Evolutionary conservation across 2,113 vertebrate species (phyloP), one percentile per base, ranked within the genome.

Genomic region (Lucifuga dentata): DNA sequence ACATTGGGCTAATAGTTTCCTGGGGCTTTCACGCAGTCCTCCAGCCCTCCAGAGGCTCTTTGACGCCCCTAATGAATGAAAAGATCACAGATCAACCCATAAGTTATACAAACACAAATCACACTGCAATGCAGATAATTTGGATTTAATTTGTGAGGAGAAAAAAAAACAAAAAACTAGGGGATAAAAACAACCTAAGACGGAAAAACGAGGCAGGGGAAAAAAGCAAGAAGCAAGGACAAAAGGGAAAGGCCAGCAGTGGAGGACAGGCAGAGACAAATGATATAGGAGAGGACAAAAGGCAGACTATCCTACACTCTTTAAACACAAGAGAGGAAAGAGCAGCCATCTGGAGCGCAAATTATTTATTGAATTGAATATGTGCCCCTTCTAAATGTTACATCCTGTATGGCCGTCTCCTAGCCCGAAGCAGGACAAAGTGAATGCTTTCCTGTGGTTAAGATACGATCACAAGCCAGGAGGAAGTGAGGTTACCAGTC

Each of bases 321-420:
- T 59, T 58, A 63, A 69, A 74, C 44, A 51, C 53, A 50, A 36
- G 15, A 59, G 51, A 59, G 63, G 68, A 46, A 38, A 75, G 49
- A 60, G 56, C 11, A 17, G 73, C 63, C 73, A 83, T 77, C 74
- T 83, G 84, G 41, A 78, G 57, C n/a, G 43, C 58, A 72, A 73
- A 80, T 61, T 68, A 72, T 68, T 80, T 64, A 68, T 71, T 35
- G 20, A 46, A 23, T 38, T 52, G 24, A 76, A 73, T 62, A 52
- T 58, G 75, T 59, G 52, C 56, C 45, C 11, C 68, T 73, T 76
- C 55, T 49, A 74, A 83, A 76, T 21, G 17, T 69, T 59, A 80
- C 58, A 70, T 85, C 68, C 66, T 53, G 64, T 63, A 49, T 45
- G 21, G 17, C 36, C 2, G 4, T 55, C 49, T 21, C 15, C 16